These are phyloP conservation scores for Orbicella faveolata DNA, from an alignment of 64 coral and sea anemone genomes.

Conservation along the genomic window DNA sequence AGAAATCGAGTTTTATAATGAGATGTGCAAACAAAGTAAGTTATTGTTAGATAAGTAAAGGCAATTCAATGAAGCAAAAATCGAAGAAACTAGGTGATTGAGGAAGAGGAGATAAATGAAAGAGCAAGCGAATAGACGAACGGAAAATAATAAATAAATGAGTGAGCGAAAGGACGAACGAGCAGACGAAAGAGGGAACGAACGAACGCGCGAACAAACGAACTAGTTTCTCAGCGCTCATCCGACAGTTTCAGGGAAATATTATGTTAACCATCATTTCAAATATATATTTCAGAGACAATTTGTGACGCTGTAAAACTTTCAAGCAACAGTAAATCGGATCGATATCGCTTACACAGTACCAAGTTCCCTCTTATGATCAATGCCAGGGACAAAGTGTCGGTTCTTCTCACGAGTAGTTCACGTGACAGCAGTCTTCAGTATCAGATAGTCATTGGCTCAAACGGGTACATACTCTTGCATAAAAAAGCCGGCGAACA, in stretches of 20 bases:
- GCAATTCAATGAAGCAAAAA: background rate
- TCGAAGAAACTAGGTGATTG: no score
- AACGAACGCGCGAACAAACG: no score
- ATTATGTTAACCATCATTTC: background rate
- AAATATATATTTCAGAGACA: background rate
- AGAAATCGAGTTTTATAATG: constrained; percentile 46
- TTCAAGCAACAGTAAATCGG: background rate
- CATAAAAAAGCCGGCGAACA: background rate
- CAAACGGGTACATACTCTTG: background rate
- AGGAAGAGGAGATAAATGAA: no score
- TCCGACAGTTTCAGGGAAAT: no score
- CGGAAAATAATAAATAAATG: no score
- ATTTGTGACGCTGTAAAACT: constrained; percentile 25
- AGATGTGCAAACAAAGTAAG: constrained; percentile 47
- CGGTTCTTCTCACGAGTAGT: background rate
- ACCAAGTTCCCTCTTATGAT: constrained; percentile 24
- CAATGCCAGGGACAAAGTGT: background rate
- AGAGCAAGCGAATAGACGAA: no score
- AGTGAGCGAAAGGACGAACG: no score
- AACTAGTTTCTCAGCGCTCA: no score
- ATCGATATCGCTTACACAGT: background rate
- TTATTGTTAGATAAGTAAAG: background rate
- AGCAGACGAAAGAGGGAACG: no score
- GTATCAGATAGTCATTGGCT: constrained; percentile 15
- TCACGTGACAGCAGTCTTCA: background rate